phyloP scores from a whole-genome alignment of 2,888 invertebrate species.

The Microchrysa polita region DNA sequence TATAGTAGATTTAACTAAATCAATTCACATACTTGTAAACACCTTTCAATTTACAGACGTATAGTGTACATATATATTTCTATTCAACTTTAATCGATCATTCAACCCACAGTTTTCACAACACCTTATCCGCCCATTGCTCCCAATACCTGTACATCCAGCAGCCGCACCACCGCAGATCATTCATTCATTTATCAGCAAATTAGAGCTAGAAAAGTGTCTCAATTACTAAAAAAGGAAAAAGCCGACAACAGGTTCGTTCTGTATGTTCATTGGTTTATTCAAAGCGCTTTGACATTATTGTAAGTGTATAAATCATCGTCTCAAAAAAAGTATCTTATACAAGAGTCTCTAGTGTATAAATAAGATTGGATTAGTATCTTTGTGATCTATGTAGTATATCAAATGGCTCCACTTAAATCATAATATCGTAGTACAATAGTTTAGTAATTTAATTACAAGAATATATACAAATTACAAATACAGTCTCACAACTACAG shows the following conservation, averaged over 20 bases:
- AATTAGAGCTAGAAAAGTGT: not conserved
- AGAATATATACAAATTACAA: constrained; percentile 6
- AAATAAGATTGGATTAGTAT: constrained; percentile 14
- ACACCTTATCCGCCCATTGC: too few relatives aligned
- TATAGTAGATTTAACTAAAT: too few relatives aligned
- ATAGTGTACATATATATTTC: too few relatives aligned
- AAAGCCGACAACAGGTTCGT: constrained; percentile 2
- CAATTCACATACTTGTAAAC: too few relatives aligned
- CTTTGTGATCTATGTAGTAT: constrained; percentile 8
- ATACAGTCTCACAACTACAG: constrained; percentile 1
- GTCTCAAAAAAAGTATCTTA: constrained; percentile 1
- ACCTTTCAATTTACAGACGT: too few relatives aligned
- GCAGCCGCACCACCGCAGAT: not conserved
- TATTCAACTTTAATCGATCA: not conserved
- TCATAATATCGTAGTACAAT: constrained; percentile 10
- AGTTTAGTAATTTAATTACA: constrained; percentile 21
- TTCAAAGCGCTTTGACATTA: constrained; percentile 15
- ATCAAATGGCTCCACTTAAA: constrained; percentile 8
- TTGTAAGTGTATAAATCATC: not conserved
- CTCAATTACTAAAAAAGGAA: not conserved
- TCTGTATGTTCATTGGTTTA: constrained; percentile 16
- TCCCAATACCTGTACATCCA: too few relatives aligned
- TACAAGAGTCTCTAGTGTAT: constrained; percentile 2
- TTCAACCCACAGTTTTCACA: not conserved
- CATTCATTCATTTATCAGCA: not conserved